These are phyloP conservation scores for Nasua narica DNA, from an alignment of 2,797 vertebrate species.

Conservation along the genomic window DNA sequence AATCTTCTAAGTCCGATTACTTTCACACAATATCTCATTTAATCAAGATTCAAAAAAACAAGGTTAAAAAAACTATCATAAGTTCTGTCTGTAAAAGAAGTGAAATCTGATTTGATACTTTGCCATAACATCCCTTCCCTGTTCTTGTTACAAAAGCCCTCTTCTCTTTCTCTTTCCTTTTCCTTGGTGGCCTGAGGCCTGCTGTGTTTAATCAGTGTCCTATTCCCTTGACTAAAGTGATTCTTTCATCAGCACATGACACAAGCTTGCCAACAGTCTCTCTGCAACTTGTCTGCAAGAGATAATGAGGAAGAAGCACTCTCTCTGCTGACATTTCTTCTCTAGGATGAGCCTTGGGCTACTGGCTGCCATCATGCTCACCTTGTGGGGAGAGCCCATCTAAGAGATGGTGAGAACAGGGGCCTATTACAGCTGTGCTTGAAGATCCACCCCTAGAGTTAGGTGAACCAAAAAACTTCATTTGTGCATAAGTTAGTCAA, in stretches of 20 bases:
- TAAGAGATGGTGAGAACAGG: neutral
- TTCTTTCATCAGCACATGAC: neutral
- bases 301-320: neutral
- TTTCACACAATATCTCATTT: slow-evolving; percentile 10
- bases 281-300: neutral
- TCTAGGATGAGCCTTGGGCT: neutral
- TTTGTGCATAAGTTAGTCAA: neutral
- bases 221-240: neutral
- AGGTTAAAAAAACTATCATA: neutral
- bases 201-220: neutral
- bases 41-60: neutral
- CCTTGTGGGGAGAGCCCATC: neutral
- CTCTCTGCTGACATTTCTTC: neutral
- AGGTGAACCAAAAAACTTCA: neutral
- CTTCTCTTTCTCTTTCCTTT: neutral
- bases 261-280: neutral
- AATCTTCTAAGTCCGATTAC: neutral
- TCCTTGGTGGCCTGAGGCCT: neutral
- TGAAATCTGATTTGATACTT: neutral
- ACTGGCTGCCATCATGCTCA: neutral
- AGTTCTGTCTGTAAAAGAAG: neutral
- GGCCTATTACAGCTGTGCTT: neutral
- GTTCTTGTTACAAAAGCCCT: neutral
- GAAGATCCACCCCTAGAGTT: neutral
- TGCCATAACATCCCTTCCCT: neutral